A percentile compares a stretch with the other conserved stretches of the same genome.
These are phyloP conservation scores for Lanius collurio DNA, from an alignment of 2,113 vertebrate species.

Conservation along the genomic window DNA sequence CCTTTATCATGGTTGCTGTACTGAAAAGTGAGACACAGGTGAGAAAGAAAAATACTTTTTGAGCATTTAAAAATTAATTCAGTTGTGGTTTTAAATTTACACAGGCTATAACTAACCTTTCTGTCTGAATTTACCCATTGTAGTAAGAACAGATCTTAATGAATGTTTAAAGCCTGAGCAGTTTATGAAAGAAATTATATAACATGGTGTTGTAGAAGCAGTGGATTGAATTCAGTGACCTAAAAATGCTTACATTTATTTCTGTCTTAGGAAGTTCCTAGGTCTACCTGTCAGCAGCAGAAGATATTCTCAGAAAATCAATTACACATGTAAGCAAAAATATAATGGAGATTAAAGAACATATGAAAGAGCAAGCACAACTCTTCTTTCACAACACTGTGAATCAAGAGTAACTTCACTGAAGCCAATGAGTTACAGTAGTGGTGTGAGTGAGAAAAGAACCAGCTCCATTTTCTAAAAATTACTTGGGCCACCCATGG, in stretches of 20 bases:
- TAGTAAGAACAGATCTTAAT: background rate
- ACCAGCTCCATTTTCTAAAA: slow-evolving; percentile 3
- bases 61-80: background rate
- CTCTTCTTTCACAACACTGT: background rate
- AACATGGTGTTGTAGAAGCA: background rate
- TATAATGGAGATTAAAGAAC: background rate
- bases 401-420: slow-evolving; percentile 13
- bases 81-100: background rate
- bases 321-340: slow-evolving; percentile 41
- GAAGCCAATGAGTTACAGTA: slow-evolving; percentile 20
- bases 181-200: slow-evolving; percentile 45
- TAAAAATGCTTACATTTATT: slow-evolving; percentile 19
- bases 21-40: background rate
- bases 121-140: background rate
- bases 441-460: slow-evolving; percentile 31
- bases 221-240: slow-evolving; percentile 7
- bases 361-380: slow-evolving; percentile 20
- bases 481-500: slow-evolving; percentile 17
- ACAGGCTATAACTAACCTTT: background rate
- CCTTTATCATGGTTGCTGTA: background rate
- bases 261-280: background rate
- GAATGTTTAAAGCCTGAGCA: background rate
- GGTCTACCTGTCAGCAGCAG: background rate
- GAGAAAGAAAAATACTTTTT: background rate
- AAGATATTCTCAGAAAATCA: slow-evolving; percentile 25